Evolutionary conservation across 2,113 vertebrate genomes (phyloP).

Genomic region (Acrocephalus arundinaceus): DNA sequence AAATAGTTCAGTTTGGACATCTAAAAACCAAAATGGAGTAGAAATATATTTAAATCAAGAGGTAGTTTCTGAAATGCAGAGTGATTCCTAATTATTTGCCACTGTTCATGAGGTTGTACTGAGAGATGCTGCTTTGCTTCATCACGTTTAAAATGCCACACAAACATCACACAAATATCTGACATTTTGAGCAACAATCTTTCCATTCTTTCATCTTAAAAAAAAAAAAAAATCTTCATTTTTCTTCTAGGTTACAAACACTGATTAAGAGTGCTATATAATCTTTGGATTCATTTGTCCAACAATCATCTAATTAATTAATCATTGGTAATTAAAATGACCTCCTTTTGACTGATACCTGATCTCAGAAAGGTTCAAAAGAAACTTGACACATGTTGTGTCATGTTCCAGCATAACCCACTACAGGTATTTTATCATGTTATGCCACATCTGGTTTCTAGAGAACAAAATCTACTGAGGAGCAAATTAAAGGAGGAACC

Average conservation of each 20-base stretch:
- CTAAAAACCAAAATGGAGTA: neutral
- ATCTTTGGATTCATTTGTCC: slow-evolving; percentile 63
- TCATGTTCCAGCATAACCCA: slow-evolving; percentile 68
- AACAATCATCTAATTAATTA: slow-evolving; percentile 81
- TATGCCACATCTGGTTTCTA: slow-evolving; percentile 61
- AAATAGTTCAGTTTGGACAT: neutral
- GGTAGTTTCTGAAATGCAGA: neutral
- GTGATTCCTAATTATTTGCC: neutral
- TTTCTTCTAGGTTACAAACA: neutral
- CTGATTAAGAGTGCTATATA: slow-evolving; percentile 21
- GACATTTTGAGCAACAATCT: neutral
- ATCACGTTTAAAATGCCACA: neutral
- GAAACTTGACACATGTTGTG: slow-evolving; percentile 76
- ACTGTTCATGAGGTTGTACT: neutral
- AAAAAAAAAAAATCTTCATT: neutral
- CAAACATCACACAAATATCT: neutral
- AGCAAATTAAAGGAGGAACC: slow-evolving; percentile 39
- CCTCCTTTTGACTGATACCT: slow-evolving; percentile 77
- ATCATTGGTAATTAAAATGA: slow-evolving; percentile 82
- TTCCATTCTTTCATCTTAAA: neutral
- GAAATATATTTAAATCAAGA: neutral
- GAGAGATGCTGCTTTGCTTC: neutral
- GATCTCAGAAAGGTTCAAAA: slow-evolving; percentile 71
- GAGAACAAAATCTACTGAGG: slow-evolving; percentile 28
- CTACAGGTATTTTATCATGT: slow-evolving; percentile 51